These are phyloP conservation scores for Protaetia brevitarsis DNA, from an alignment of 1,140 invertebrate genomes.

Conservation along the genomic window DNA sequence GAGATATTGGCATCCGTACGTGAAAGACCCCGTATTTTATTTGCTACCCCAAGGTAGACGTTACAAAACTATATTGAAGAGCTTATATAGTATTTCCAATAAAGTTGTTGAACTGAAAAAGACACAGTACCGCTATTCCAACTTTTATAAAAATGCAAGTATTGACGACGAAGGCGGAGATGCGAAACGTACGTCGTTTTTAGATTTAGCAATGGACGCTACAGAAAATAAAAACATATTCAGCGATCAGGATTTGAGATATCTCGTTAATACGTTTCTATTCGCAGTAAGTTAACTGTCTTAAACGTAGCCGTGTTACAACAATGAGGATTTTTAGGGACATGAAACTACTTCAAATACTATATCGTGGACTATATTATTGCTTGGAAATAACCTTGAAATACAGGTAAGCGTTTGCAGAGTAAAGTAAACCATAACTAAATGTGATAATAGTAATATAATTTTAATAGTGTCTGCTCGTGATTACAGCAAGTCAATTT, in stretches of 20 bases:
- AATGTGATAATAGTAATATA: no score
- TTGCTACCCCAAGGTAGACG: not conserved
- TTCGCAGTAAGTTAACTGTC: conserved; percentile 38
- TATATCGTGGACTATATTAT: conserved; percentile 56
- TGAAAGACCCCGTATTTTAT: not conserved
- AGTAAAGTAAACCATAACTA: no score
- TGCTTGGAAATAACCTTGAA: conserved; percentile 58
- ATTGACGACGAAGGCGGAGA: conserved; percentile 6
- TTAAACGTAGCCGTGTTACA: not conserved
- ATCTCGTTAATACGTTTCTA: not conserved
- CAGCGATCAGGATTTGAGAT: not conserved
- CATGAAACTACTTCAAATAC: conserved; percentile 68
- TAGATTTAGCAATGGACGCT: not conserved
- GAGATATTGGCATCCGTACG: not conserved
- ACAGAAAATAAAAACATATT: not conserved
- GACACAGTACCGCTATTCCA: no score
- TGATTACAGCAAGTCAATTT: no score
- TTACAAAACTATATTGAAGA: not conserved
- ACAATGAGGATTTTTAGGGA: conserved; percentile 50
- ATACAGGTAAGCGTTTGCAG: conserved; percentile 50
- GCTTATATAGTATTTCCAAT: not conserved
- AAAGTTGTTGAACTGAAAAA: not conserved
- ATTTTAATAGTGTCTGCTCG: no score
- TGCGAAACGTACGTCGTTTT: not conserved
- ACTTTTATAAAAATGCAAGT: no score